A percentile compares a stretch with the other conserved stretches of the same genome.
Conservation (phyloP, 2,797 vertebrate species). For the Premnoplex brunnescens region DNA sequence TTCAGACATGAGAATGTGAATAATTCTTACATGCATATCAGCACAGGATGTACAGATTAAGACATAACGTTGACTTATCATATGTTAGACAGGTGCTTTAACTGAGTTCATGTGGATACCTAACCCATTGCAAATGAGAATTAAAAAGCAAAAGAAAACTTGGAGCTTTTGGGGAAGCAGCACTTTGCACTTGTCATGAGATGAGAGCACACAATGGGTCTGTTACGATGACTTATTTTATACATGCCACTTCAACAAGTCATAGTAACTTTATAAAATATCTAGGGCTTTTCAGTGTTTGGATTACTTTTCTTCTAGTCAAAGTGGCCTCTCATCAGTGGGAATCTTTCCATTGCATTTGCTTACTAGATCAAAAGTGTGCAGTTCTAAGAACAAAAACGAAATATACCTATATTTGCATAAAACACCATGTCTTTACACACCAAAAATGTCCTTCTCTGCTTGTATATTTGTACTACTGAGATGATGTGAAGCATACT, state of each 20-base stretch:
- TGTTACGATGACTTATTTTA: not conserved
- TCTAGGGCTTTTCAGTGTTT: not conserved
- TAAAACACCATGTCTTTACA: not conserved
- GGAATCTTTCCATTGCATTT: not conserved
- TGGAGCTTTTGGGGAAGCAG: not conserved
- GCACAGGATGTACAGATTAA: not conserved
- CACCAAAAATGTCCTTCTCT: not conserved
- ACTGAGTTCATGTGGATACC: not conserved
- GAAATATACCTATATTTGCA: not conserved
- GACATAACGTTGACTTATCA: not conserved
- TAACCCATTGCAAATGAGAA: not conserved
- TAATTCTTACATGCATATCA: not conserved
- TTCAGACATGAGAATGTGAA: not conserved
- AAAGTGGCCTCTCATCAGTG: not conserved
- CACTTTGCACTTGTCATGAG: not conserved
- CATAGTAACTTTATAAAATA: not conserved
- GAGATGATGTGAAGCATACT: not conserved
- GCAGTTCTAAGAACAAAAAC: not conserved
- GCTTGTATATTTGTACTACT: not conserved
- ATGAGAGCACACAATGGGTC: not conserved
- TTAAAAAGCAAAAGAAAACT: not conserved
- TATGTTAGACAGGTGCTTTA: not conserved
- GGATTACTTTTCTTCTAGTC: not conserved
- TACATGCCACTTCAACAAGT: not conserved
- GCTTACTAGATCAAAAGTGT: not conserved